Conservation (phyloP, 2,113 vertebrate genomes). For the Phocoena phocoena region DNA sequence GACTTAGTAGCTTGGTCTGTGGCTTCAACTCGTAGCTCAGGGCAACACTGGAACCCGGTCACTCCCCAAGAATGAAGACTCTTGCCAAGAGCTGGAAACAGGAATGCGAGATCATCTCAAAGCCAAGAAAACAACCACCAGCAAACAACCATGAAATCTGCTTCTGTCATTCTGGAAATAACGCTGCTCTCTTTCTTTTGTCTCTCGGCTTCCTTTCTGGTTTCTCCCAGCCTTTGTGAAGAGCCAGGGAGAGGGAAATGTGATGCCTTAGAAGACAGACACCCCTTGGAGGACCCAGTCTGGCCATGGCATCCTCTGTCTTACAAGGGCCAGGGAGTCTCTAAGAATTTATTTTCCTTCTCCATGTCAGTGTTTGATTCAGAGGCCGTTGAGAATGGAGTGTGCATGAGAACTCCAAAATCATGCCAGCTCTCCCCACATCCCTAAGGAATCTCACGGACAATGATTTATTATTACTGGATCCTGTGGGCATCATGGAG, state of each 20-base stretch:
- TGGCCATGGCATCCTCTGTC: background rate
- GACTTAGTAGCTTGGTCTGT: background rate
- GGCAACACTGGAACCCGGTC: background rate
- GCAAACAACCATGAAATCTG: background rate
- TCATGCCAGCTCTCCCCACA: background rate
- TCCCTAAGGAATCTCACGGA: background rate
- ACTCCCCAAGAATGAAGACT: background rate
- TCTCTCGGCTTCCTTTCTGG: background rate
- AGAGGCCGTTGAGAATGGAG: background rate
- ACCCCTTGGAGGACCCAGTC: background rate
- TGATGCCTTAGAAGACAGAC: background rate
- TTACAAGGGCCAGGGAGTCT: background rate
- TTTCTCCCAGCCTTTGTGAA: background rate
- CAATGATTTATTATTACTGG: background rate
- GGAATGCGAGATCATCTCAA: background rate
- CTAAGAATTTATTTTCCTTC: background rate
- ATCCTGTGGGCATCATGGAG: background rate
- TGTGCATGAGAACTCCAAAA: background rate
- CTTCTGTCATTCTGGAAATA: background rate
- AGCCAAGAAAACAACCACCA: slow-evolving; percentile 26
- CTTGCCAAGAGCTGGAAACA: background rate
- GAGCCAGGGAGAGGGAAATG: background rate
- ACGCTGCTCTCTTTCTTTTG: background rate
- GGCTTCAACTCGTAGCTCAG: background rate
- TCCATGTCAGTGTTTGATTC: background rate